phyloP scores from a whole-genome alignment of 2,797 vertebrate genomes.

The Pampus argenteus region DNA sequence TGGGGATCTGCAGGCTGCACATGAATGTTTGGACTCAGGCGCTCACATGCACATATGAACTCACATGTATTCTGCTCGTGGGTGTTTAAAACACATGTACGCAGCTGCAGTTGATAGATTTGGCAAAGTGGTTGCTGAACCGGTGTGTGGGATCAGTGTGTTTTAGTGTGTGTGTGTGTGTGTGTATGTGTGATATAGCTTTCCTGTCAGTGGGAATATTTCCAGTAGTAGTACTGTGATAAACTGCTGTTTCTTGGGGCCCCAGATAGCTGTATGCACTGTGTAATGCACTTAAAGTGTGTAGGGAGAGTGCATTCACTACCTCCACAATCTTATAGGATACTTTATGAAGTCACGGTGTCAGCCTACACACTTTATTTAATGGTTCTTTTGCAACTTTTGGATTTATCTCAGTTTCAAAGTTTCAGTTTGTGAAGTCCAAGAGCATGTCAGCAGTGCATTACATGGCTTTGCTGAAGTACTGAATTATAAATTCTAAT shows the following conservation, averaged over 20 bases:
- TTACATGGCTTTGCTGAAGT: conserved; percentile 19
- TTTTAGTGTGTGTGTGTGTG: conserved; percentile 43
- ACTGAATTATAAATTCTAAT: conserved; percentile 45
- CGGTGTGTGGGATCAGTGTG: conserved; percentile 49
- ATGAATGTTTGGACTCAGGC: conserved; percentile 34
- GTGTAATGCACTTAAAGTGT: conserved; percentile 62
- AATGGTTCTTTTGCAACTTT: conserved; percentile 54
- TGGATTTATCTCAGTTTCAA: conserved; percentile 55
- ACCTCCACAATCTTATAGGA: conserved; percentile 40
- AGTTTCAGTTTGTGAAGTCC: conserved; percentile 52
- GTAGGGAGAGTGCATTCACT: conserved; percentile 34
- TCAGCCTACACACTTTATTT: conserved; percentile 44
- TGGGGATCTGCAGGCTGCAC: conserved; percentile 16
- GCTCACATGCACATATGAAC: conserved; percentile 23
- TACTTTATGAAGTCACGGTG: conserved; percentile 35
- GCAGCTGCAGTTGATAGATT: conserved; percentile 64
- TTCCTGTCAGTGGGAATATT: conserved; percentile 77
- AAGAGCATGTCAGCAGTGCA: conserved; percentile 42
- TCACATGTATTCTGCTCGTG: conserved; percentile 23
- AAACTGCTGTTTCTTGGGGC: conserved; percentile 74
- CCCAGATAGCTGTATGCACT: conserved; percentile 63
- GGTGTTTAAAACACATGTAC: conserved; percentile 43
- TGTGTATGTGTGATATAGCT: conserved; percentile 66
- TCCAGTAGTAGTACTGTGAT: conserved; percentile 80
- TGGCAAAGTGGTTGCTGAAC: conserved; percentile 50